Conservation (phyloP, 2,888 invertebrate species). For the Parochlus steinenii region DNA sequence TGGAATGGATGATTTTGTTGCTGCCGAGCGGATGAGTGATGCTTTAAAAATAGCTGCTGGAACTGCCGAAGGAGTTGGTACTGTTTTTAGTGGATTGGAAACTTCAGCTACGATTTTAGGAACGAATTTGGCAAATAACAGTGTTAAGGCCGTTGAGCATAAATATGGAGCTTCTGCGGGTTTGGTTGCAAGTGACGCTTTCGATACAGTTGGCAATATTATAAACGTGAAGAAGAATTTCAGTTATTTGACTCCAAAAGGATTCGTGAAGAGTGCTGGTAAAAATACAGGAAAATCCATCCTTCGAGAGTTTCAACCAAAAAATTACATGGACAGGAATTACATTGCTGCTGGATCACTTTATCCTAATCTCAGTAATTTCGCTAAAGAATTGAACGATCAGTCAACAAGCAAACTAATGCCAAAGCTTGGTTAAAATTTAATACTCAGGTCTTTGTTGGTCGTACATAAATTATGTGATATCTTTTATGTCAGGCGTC, state of each 20-base stretch:
- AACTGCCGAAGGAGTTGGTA: slow-evolving; percentile 52
- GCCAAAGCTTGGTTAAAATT: no score
- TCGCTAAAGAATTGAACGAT: slow-evolving; percentile 11
- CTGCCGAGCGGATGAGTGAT: slow-evolving; percentile 36
- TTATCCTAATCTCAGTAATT: slow-evolving; percentile 23
- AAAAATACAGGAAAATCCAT: slow-evolving; percentile 43
- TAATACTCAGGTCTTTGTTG: no score
- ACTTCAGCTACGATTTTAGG: slow-evolving; percentile 50
- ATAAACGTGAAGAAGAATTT: slow-evolving; percentile 46
- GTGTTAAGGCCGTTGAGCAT: slow-evolving; percentile 54
- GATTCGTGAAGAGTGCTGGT: slow-evolving; percentile 43
- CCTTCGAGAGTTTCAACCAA: slow-evolving; percentile 19
- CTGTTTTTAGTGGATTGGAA: slow-evolving; percentile 53
- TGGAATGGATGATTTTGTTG: slow-evolving; percentile 35
- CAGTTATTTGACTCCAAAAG: slow-evolving; percentile 46
- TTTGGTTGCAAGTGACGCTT: slow-evolving; percentile 43
- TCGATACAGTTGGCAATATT: slow-evolving; percentile 53
- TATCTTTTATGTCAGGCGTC: no score
- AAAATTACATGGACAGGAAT: slow-evolving; percentile 15
- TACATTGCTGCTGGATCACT: slow-evolving; percentile 21
- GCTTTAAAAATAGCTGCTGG: slow-evolving; percentile 50
- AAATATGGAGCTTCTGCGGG: slow-evolving; percentile 55
- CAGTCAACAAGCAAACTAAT: no score
- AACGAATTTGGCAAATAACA: slow-evolving; percentile 46
- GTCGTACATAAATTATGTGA: no score